Percentiles rank a stretch among this genome's conserved stretches.
phyloP scores from a whole-genome alignment of 2,797 vertebrate species.

The Notolepis coatsorum region DNA sequence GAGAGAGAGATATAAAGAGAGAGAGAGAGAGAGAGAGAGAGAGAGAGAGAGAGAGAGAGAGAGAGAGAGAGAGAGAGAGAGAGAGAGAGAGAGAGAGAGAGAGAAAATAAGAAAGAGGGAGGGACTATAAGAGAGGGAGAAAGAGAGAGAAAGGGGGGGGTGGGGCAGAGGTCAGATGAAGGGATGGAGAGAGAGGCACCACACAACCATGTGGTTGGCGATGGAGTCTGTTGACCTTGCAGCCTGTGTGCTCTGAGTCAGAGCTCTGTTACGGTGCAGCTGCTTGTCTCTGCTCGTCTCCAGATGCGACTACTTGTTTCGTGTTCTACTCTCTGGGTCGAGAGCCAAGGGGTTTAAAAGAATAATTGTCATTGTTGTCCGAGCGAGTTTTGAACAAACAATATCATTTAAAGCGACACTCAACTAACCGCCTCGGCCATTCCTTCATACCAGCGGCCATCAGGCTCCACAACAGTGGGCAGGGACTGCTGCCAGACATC shows the following conservation, averaged over 20 bases:
- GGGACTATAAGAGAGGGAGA: constrained; percentile 2
- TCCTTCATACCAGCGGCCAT: too few relatives aligned
- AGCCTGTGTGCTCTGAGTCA: constrained; percentile 56
- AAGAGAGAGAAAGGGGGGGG: constrained; percentile 23
- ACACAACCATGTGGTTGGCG: constrained; percentile 53
- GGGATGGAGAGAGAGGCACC: constrained; percentile 41
- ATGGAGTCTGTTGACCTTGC: constrained; percentile 67
- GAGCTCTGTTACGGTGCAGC: constrained; percentile 28
- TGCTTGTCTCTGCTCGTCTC: constrained; percentile 18
- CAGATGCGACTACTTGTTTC: too few relatives aligned
- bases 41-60: constrained; percentile 22
- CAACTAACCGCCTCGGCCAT: too few relatives aligned
- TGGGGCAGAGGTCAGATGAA: constrained; percentile 50
- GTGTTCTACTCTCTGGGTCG: too few relatives aligned
- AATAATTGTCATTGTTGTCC: constrained; percentile 6
- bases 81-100: neutral
- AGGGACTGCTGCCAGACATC: too few relatives aligned
- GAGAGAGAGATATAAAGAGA: constrained; percentile 1
- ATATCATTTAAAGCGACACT: neutral
- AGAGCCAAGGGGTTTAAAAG: too few relatives aligned
- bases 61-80: neutral
- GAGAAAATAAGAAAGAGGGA: neutral
- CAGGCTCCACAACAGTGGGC: too few relatives aligned
- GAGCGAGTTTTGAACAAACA: constrained; percentile 23
- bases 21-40: neutral